Conservation (phyloP, 2,888 invertebrate genomes). For the Pelosia muscerda region DNA sequence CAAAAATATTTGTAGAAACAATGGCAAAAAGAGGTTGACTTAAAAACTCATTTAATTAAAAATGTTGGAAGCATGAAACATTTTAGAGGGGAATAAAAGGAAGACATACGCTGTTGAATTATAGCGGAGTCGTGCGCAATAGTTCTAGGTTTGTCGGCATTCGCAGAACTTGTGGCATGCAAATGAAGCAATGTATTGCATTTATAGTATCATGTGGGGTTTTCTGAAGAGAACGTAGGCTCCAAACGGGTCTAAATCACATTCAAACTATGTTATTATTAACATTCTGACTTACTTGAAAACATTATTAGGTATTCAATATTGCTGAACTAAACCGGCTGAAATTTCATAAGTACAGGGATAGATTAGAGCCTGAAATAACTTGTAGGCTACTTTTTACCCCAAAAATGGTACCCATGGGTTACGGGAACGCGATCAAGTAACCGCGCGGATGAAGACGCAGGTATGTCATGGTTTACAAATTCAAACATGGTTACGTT, state of each 20-base stretch:
- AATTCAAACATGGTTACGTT: too few relatives aligned
- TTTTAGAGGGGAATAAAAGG: conserved; percentile 52
- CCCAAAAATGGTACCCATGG: too few relatives aligned
- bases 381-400: too few relatives aligned
- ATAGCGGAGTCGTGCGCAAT: conserved; percentile 61
- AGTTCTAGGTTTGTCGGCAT: conserved; percentile 45
- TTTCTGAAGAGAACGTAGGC: conserved; percentile 13
- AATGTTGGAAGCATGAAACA: conserved; percentile 7
- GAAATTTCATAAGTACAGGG: too few relatives aligned
- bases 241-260: not conserved
- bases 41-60: conserved; percentile 6
- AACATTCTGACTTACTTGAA: not conserved
- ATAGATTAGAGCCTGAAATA: too few relatives aligned
- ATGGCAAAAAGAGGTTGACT: too few relatives aligned
- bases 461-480: too few relatives aligned
- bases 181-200: conserved; percentile 65
- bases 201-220: conserved; percentile 48
- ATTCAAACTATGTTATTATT: conserved; percentile 11
- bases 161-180: conserved; percentile 55
- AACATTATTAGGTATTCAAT: too few relatives aligned
- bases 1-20: not conserved
- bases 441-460: too few relatives aligned
- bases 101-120: conserved; percentile 54
- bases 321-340: too few relatives aligned
- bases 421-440: too few relatives aligned